Base-by-base conservation (phyloP, 1,140 invertebrate species). In the Neotoxoptera formosana region DNA sequence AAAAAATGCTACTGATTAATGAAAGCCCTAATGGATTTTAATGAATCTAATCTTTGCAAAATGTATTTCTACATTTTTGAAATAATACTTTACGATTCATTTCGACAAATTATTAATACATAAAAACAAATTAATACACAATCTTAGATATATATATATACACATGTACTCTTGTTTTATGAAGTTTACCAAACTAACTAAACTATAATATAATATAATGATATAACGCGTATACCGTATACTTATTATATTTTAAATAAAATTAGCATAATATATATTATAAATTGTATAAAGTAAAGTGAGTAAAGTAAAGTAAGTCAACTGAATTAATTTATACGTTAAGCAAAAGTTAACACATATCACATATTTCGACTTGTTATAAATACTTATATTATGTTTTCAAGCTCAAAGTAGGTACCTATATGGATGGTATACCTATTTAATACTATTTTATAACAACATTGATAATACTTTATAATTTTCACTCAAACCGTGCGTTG, bases 401-500 rank as follows among this genome's bases (percentile, higher is more conserved):
- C 60, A 76, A 76, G 4, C 60, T 6, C n/a, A 34, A 14, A 76
- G 14, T 34, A 14, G 11, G 4, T 7, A 76, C 14, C n/a, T 1
- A 7, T 76, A n/a, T 34, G n/a, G n/a, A n/a, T n/a, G n/a, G n/a
- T n/a, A n/a, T n/a, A n/a, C n/a, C 30, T 53, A 30, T 23, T 9
- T 67, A n/a, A 14, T 67, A n/a, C 60, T n/a, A 6, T 67, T 67
- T 0, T 6, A n/a, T 14, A n/a, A 67, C 0, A 67, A n/a, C 11
- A 67, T n/a, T 4, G 60, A 67, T 67, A n/a, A 67, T 67, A 67
- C 9, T n/a, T 14, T 67, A n/a, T 67, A 67, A 67, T 67, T 14
- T 14, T 11, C n/a, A 17, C 11, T 6, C 9, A n/a, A 76, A 17
- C 30, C 6, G 1, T 17, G 6, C 4, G 0, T n/a, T 7, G 0